Percentiles rank a stretch among this genome's conserved stretches.
phyloP scores from a whole-genome alignment of 1,140 invertebrate genomes.

The Panonychus citri region DNA sequence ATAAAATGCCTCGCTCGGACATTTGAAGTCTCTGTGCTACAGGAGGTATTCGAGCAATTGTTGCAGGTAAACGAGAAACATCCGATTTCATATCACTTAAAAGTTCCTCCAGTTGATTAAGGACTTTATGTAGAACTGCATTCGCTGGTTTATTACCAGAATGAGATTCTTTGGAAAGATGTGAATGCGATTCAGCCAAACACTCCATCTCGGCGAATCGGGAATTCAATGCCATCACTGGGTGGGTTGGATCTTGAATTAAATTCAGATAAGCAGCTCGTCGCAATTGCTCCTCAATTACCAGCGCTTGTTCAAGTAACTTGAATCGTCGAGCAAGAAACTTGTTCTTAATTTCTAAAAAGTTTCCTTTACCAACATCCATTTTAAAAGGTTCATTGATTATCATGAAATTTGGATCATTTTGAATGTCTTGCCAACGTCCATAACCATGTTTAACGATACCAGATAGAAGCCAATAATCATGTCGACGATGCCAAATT shows the following conservation, averaged over 20 bases:
- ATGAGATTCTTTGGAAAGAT: conserved; percentile 84
- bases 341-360: conserved; percentile 97
- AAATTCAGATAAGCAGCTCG: conserved; percentile 90
- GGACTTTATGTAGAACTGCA: conserved; percentile 88
- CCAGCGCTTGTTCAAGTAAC: conserved; percentile 85
- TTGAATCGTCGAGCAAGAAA: conserved; percentile 95
- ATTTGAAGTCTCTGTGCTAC: conserved; percentile 87
- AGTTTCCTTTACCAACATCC: conserved; percentile 93
- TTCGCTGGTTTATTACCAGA: conserved; percentile 96
- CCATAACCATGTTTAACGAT: conserved; percentile 98
- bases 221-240: conserved; percentile 85
- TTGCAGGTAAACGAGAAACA: conserved; percentile 84
- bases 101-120: conserved; percentile 94
- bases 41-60: conserved; percentile 82
- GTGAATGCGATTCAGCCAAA: conserved; percentile 74
- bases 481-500: conserved; percentile 91
- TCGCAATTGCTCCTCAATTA: conserved; percentile 93
- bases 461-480: conserved; percentile 96
- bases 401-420: conserved; percentile 84
- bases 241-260: conserved; percentile 87
- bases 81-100: conserved; percentile 99
- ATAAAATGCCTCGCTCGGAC: conserved; percentile 57
- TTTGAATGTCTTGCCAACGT: conserved; percentile 97
- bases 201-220: conserved; percentile 60
- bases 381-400: conserved; percentile 99